phyloP scores from a whole-genome alignment of 2,888 invertebrate species.

The Dorcus parallelipipedus region DNA sequence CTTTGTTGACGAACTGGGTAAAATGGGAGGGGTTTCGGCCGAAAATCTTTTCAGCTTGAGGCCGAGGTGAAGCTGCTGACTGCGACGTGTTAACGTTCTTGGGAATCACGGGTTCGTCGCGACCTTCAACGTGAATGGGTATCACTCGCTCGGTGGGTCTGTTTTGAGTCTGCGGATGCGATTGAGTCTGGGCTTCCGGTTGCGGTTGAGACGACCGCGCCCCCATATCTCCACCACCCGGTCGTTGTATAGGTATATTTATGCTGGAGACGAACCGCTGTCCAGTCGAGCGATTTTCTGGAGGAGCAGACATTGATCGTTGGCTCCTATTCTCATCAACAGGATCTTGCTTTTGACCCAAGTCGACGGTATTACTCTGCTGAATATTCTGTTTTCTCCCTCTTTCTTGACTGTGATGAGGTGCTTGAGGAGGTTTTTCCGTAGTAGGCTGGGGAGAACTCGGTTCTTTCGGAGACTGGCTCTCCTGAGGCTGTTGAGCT shows the following conservation, averaged over 20 bases:
- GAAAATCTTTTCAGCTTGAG: slow-evolving; percentile 32
- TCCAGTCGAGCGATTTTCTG: slow-evolving; percentile 49
- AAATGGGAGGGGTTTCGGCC: slow-evolving; percentile 50
- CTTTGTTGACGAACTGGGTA: slow-evolving; percentile 35
- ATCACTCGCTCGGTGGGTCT: slow-evolving; percentile 71
- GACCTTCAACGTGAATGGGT: slow-evolving; percentile 84
- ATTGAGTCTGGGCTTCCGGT: slow-evolving; percentile 26
- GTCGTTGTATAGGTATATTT: slow-evolving; percentile 40
- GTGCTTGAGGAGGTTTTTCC: slow-evolving; percentile 33
- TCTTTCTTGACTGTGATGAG: slow-evolving; percentile 29
- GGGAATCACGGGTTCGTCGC: slow-evolving; percentile 74
- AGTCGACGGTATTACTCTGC: slow-evolving; percentile 72
- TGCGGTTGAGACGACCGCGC: slow-evolving; percentile 6
- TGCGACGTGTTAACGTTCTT: slow-evolving; percentile 45
- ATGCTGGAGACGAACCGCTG: slow-evolving; percentile 43
- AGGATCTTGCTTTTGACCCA: slow-evolving; percentile 65
- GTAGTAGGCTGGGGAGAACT: slow-evolving; percentile 35
- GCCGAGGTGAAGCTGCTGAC: slow-evolving; percentile 26
- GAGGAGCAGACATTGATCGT: slow-evolving; percentile 79
- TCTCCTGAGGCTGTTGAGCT: slow-evolving; percentile 1
- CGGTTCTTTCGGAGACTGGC: slow-evolving; percentile 23
- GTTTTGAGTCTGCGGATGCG: slow-evolving; percentile 32
- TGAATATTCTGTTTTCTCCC: slow-evolving; percentile 34
- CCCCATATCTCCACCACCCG: slow-evolving; percentile 11
- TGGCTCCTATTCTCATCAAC: slow-evolving; percentile 60